phyloP scores from a whole-genome alignment of 2,888 invertebrate genomes.

The Pilophorus perplexus region DNA sequence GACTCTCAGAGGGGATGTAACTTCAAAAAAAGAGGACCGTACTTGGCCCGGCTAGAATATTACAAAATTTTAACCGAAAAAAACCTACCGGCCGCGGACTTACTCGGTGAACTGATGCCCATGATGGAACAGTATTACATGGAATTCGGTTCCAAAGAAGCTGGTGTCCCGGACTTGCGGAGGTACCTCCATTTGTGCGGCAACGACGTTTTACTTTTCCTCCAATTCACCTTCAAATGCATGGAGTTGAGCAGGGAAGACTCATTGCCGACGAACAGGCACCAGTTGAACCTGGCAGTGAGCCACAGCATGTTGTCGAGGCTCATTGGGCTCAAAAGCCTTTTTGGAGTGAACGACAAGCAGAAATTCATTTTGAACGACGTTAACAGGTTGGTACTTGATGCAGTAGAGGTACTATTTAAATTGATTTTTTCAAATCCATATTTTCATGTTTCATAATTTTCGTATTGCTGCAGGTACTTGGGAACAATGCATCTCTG shows the following conservation, averaged over 20 bases:
- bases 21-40: slow-evolving; percentile 66
- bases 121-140: slow-evolving; percentile 74
- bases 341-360: slow-evolving; percentile 11
- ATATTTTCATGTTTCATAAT: too few relatives aligned
- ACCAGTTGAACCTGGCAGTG: slow-evolving; percentile 39
- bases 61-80: slow-evolving; percentile 61
- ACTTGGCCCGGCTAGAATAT: slow-evolving; percentile 77
- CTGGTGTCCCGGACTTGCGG: slow-evolving; percentile 79
- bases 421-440: too few relatives aligned
- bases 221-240: slow-evolving; percentile 15
- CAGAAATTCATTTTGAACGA: slow-evolving; percentile 17
- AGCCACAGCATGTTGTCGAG: slow-evolving; percentile 21
- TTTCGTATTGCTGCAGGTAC: too few relatives aligned
- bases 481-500: slow-evolving; percentile 1
- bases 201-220: slow-evolving; percentile 20
- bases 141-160: slow-evolving; percentile 81
- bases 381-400: too few relatives aligned
- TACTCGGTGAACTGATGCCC: slow-evolving; percentile 59
- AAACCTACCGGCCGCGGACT: slow-evolving; percentile 56
- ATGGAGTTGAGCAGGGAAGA: slow-evolving; percentile 35
- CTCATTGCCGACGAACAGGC: slow-evolving; percentile 42
- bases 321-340: slow-evolving; percentile 24
- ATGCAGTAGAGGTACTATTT: too few relatives aligned
- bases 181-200: slow-evolving; percentile 66
- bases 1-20: slow-evolving; percentile 60